These are phyloP conservation scores for Ctena decussata DNA, from an alignment of 2,888 invertebrate species.

Conservation along the genomic window DNA sequence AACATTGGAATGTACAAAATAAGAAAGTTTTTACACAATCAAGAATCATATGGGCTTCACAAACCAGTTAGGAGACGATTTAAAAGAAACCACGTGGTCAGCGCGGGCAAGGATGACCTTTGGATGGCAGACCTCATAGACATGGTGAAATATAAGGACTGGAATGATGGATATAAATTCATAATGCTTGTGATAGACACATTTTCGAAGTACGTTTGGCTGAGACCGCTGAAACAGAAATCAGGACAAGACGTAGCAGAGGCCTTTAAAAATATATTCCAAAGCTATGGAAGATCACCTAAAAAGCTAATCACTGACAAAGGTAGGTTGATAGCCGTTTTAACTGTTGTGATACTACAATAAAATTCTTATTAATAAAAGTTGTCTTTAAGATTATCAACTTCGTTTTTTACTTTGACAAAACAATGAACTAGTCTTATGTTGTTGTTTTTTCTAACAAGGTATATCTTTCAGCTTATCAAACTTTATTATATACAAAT, in stretches of 20 bases:
- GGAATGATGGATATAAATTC: constrained; percentile 28
- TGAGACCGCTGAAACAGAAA: constrained; percentile 42
- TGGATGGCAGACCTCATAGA: constrained; percentile 59
- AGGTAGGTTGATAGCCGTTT: constrained; percentile 14
- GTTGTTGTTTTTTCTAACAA: background rate
- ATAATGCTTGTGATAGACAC: constrained; percentile 49
- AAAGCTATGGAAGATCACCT: constrained; percentile 33
- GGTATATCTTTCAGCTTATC: background rate
- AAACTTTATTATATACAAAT: background rate
- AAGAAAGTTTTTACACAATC: constrained; percentile 46
- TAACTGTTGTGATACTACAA: constrained; percentile 19
- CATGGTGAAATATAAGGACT: constrained; percentile 41
- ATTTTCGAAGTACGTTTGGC: constrained; percentile 51
- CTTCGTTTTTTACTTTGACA: background rate
- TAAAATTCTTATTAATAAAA: background rate
- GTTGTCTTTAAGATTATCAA: background rate
- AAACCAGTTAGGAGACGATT: constrained; percentile 23
- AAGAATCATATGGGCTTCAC: constrained; percentile 47
- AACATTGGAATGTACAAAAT: constrained; percentile 40
- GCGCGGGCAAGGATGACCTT: constrained; percentile 49
- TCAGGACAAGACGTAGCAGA: constrained; percentile 22
- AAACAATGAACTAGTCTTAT: background rate
- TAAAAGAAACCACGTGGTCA: constrained; percentile 23
- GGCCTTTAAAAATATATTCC: constrained; percentile 44
- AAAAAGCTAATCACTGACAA: constrained; percentile 39